Evolutionary conservation across 2,113 vertebrate genomes (phyloP).

Genomic region (Crotalus helleri): DNA sequence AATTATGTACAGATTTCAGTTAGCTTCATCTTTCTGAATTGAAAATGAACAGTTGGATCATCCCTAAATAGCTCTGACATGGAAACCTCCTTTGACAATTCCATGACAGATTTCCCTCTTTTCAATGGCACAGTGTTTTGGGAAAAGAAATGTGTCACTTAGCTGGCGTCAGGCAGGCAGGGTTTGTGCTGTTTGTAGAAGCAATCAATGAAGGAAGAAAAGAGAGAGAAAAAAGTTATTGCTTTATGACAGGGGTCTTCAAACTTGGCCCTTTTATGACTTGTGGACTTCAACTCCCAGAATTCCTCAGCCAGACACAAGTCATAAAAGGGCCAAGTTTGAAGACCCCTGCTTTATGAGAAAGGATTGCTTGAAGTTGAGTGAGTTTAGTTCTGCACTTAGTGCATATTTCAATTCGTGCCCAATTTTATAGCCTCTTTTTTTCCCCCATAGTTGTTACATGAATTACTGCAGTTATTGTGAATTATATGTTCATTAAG

Average conservation of each 20-base stretch:
- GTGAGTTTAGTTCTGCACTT: background rate
- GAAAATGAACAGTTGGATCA: background rate
- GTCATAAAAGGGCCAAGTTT: too few species aligned
- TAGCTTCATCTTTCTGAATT: background rate
- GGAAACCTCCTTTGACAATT: background rate
- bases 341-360: background rate
- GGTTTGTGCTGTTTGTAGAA: background rate
- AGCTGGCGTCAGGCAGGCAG: background rate
- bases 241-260: background rate
- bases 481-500: background rate
- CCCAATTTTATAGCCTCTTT: background rate
- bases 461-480: background rate
- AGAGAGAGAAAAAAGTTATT: slow-evolving; percentile 13
- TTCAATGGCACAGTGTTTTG: background rate
- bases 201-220: slow-evolving; percentile 9
- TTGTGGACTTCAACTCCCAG: too few species aligned
- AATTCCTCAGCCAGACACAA: too few species aligned
- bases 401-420: background rate
- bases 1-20: background rate
- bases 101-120: background rate
- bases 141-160: background rate
- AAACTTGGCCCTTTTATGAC: too few species aligned
- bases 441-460: too few species aligned
- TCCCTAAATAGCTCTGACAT: background rate
- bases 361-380: slow-evolving; percentile 8